Evolutionary conservation across 2,888 invertebrate genomes (phyloP), one percentile per base, ranked within the genome.

Genomic region (Notodonta dromedarius): DNA sequence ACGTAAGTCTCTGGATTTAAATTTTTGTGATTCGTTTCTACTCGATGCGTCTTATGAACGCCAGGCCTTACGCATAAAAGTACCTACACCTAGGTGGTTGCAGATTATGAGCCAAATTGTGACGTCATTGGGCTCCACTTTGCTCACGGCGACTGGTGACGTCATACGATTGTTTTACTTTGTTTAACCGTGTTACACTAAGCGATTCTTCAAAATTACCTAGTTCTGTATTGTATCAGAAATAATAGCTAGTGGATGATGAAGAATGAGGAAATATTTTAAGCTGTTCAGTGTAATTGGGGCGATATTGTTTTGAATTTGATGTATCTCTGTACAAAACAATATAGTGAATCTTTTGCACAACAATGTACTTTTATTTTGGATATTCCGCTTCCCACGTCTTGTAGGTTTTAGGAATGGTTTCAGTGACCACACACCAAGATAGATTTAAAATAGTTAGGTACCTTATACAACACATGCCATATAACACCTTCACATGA

Each of bases 271-370:
- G 75, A 72, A 77, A 74, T 84, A 85, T 80, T 84, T 85, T 84
- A 88, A 88, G 86, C 79, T 70, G 79, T 76, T 73, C 66, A 61
- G 85, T 90, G 88, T 88, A 87, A 86, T 73, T 63, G 77, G 78
- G 81, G 74, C 88, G 77, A 87, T 90, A 90, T 91, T 91, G 85
- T 85, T 81, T 86, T 85, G 82, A 79, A 82, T 83, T 77, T 81
- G 77, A 44, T 32, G 24, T 35, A 56, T 56, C 73, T 74, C 69
- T 87, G 84, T 88, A 86, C 90, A 89, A 89, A 90, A 90, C 91
- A 92, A 92, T 92, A 92, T 88, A 92, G 90, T 90, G 85, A 85
- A 83, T 86, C 85, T 87, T 90, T 89, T 91, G 88, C 90, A 89
- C 87, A 81, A 80, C 66, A 71, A 68, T 68, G 66, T 71, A 82